Conservation (phyloP, 2,113 vertebrate genomes). For the Pongo pygmaeus region DNA sequence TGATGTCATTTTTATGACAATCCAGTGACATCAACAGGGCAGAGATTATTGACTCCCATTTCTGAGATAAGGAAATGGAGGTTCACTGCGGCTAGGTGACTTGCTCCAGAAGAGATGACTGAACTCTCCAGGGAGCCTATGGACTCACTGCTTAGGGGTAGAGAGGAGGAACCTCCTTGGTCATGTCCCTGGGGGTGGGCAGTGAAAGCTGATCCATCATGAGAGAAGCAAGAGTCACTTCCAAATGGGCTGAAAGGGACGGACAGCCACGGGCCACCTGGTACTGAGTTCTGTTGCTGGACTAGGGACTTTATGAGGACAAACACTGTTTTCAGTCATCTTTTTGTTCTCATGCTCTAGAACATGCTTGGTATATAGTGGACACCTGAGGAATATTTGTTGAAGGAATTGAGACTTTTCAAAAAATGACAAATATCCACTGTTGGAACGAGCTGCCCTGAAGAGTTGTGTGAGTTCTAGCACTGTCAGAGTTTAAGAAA, state of each 20-base stretch:
- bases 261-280: not conserved
- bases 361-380: not conserved
- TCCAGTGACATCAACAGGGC: not conserved
- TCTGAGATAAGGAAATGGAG: not conserved
- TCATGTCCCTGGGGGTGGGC: not conserved
- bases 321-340: not conserved
- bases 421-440: not conserved
- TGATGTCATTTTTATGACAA: slow-evolving; percentile 37
- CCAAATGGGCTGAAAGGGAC: not conserved
- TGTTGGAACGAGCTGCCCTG: not conserved
- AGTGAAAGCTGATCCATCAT: not conserved
- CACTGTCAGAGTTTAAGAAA: not conserved
- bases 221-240: not conserved
- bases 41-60: not conserved
- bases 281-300: not conserved
- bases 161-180: not conserved
- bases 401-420: not conserved
- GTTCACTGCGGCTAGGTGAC: not conserved
- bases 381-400: not conserved
- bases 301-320: not conserved
- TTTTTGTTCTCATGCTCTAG: not conserved
- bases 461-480: not conserved
- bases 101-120: not conserved
- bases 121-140: not conserved
- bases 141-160: not conserved